Base-by-base conservation (phyloP, 1,140 invertebrate species). In the Coenobita brevimanus region DNA sequence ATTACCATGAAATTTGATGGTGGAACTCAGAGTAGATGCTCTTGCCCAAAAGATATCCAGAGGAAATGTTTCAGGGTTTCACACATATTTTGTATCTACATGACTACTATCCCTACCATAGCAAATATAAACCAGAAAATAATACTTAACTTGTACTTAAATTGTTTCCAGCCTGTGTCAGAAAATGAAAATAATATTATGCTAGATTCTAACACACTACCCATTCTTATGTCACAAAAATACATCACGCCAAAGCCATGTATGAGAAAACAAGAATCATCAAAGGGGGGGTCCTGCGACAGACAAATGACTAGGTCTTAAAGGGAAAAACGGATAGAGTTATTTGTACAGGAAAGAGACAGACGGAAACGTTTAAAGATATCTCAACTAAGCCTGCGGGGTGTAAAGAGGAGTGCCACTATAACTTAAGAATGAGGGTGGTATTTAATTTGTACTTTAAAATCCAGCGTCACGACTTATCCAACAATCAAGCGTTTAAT, bases 331-430 rank as follows among this genome's bases (percentile, higher is more conserved):
- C 62, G 64, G 67, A 87, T 73, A 81, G 76, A 80, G 50, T 81
- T 80, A 71, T 85, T 76, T 54, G 64, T 43, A 54, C 38, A 80
- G 76, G 85, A 81, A 73, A 87, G 76, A 87, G 85, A 87, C 84
- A 86, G 83, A 86, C 82, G 60, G 82, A 85, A 85, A 85, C 38
- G 57, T 76, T 80, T 81, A 87, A 87, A 80, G 85, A 87, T 78
- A 87, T 87, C 85, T 87, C 85, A 87, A 87, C 85, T 87, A 87
- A 87, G 85, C 85, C 85, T 71, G 85, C 85, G 85, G 85, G 85
- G 85, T 87, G 85, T 87, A 87, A 87, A 87, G 85, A 87, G 85
- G 85, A 87, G 85, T 87, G 85, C 75, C 85, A 80, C 78, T 81
- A 80, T 87, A 87, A 87, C 85, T 71, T 78, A 80, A 80, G 78